A percentile compares a stretch with the other conserved stretches of the same genome.
phyloP scores from a whole-genome alignment of 1,140 invertebrate species.

The Aphelenchoides fujianensis region DNA sequence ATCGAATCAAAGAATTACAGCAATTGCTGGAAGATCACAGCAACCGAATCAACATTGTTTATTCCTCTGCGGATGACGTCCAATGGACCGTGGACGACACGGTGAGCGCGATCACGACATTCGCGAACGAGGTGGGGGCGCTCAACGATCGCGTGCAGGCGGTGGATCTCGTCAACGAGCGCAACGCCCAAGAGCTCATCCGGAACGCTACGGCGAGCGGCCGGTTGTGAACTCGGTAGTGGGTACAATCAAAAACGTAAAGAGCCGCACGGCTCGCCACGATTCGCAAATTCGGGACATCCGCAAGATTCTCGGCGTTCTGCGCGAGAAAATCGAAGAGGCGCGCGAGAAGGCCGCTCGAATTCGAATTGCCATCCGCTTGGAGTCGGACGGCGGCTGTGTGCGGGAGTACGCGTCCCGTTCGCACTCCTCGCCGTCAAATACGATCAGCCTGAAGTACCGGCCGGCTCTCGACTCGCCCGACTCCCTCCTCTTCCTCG shows the following conservation, averaged over 20 bases:
- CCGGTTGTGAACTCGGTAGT: constrained; percentile 21
- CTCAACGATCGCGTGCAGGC: constrained; percentile 44
- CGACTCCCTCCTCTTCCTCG: constrained; percentile 55
- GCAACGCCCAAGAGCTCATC: constrained; percentile 52
- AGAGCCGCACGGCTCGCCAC: constrained; percentile 34
- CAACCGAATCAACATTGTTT: constrained; percentile 53
- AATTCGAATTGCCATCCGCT: constrained; percentile 54
- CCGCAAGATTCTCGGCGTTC: constrained; percentile 38
- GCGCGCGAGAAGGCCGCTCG: constrained; percentile 57
- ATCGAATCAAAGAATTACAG: constrained; percentile 42
- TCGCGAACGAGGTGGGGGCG: constrained; percentile 37
- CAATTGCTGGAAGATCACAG: constrained; percentile 58
- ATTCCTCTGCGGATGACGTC: constrained; percentile 35
- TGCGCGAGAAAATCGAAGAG: constrained; percentile 60
- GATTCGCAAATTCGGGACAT: constrained; percentile 34
- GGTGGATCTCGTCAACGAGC: constrained; percentile 42
- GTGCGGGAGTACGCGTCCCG: constrained; percentile 55
- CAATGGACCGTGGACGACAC: constrained; percentile 28
- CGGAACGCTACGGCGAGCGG: constrained; percentile 37
- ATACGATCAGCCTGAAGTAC: constrained; percentile 51
- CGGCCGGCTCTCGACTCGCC: constrained; percentile 53
- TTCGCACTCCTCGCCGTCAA: constrained; percentile 52
- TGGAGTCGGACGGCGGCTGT: constrained; percentile 44
- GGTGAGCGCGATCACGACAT: constrained; percentile 30
- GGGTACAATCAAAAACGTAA: constrained; percentile 20